Percentiles rank a stretch among this genome's conserved stretches.
Evolutionary conservation across 1,140 invertebrate species (phyloP).

Genomic region (Drosophila fuyamai): DNA sequence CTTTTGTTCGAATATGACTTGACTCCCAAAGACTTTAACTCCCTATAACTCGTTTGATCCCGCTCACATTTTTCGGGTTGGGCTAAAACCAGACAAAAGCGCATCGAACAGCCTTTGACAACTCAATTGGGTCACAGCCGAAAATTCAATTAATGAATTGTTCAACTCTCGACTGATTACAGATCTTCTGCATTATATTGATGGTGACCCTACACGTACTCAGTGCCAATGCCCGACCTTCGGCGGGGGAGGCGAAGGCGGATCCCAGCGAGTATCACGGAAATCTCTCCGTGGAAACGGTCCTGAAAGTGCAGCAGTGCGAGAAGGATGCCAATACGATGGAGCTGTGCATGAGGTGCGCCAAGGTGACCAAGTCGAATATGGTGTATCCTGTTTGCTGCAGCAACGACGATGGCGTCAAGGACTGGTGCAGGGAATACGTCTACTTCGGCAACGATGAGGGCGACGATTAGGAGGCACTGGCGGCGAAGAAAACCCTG

Average conservation of each 20-base stretch:
- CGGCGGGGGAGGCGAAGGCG: conserved; percentile 14
- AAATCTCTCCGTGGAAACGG: conserved; percentile 64
- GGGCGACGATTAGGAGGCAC: not conserved
- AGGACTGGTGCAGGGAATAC: conserved; percentile 84
- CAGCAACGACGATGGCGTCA: conserved; percentile 81
- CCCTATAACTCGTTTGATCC: conserved; percentile 19
- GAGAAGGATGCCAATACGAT: conserved; percentile 66
- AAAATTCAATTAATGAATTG: conserved; percentile 33
- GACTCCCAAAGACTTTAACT: not conserved
- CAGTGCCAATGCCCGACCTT: conserved; percentile 42
- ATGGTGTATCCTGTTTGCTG: conserved; percentile 85
- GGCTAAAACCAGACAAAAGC: conserved; percentile 23
- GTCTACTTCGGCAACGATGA: conserved; percentile 63
- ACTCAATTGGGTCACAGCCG: conserved; percentile 9
- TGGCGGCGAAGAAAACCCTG: not conserved
- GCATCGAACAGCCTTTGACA: not conserved
- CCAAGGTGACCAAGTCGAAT: conserved; percentile 85
- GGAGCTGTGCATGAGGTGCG: conserved; percentile 85
- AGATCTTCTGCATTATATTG: conserved; percentile 49
- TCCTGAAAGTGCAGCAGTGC: conserved; percentile 73
- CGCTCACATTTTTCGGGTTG: conserved; percentile 1
- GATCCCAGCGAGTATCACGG: conserved; percentile 71
- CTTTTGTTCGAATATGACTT: conserved; percentile 2
- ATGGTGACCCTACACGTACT: conserved; percentile 16
- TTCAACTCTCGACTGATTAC: conserved; percentile 23